These are phyloP conservation scores for Caenorhabditis latens DNA, from an alignment of 1,140 invertebrate genomes.

Conservation along the genomic window DNA sequence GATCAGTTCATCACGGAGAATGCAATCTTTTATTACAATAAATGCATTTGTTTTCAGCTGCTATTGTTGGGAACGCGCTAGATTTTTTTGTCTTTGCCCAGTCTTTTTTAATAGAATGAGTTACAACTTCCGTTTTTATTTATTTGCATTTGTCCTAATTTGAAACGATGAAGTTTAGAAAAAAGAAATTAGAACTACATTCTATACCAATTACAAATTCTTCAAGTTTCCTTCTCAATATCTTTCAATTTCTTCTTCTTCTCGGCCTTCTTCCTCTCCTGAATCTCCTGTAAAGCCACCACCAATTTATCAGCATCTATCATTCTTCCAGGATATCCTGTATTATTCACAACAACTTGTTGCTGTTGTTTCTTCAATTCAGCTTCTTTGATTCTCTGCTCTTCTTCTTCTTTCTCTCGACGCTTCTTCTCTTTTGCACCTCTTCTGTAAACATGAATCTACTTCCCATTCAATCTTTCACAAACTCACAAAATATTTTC, in stretches of 20 bases:
- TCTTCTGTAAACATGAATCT: background rate
- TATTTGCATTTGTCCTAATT: no score
- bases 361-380: constrained; percentile 30
- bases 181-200: no score
- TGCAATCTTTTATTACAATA: no score
- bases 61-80: no score
- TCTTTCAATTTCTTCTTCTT: constrained; percentile 51
- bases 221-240: constrained; percentile 26
- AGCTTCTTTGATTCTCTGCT: background rate
- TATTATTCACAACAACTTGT: constrained; percentile 24
- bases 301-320: constrained; percentile 53
- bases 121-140: no score
- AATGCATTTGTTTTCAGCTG: no score
- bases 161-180: no score
- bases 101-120: no score
- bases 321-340: constrained; percentile 45
- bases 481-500: constrained; percentile 10
- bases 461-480: background rate
- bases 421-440: constrained; percentile 24
- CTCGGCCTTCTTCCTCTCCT: constrained; percentile 31
- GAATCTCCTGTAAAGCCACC: constrained; percentile 43
- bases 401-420: constrained; percentile 19
- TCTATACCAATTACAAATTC: no score
- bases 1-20: no score
- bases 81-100: no score